phyloP scores from a whole-genome alignment of 1,140 invertebrate species.

The Parapsyche elsis region DNA sequence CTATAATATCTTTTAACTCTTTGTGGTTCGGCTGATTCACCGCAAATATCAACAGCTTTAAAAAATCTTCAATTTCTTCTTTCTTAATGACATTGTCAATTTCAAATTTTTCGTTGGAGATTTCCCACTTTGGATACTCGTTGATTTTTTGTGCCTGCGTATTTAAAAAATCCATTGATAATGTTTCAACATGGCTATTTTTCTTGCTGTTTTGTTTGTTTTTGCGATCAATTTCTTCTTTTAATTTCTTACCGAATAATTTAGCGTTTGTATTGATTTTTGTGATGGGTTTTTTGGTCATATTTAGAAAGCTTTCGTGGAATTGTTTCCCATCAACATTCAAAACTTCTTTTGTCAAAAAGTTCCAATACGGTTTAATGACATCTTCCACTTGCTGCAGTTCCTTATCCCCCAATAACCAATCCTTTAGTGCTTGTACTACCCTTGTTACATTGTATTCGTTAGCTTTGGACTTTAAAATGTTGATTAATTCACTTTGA shows the following conservation, averaged over 20 bases:
- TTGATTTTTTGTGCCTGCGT: neutral
- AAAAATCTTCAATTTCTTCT: neutral
- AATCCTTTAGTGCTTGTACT: neutral
- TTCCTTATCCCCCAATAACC: neutral
- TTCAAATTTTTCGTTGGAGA: neutral
- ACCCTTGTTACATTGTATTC: neutral
- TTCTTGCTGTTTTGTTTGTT: neutral
- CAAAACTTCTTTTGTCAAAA: neutral
- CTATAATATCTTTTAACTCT: neutral
- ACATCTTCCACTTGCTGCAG: neutral
- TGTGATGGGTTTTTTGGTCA: too few species aligned
- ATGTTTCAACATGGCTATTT: neutral
- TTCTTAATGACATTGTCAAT: neutral
- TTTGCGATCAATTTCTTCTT: neutral
- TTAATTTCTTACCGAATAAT: neutral
- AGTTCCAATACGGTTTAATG: neutral
- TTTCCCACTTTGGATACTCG: neutral
- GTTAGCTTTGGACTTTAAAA: neutral
- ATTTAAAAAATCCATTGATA: neutral
- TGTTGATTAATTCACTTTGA: neutral
- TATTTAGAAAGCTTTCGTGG: too few species aligned
- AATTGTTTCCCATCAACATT: neutral
- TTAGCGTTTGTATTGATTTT: neutral
- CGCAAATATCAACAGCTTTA: neutral
- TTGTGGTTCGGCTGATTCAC: neutral